Evolutionary conservation across 2,888 invertebrate species (phyloP), one percentile per base, ranked within the genome.

Genomic region (Teleogryllus oceanicus): DNA sequence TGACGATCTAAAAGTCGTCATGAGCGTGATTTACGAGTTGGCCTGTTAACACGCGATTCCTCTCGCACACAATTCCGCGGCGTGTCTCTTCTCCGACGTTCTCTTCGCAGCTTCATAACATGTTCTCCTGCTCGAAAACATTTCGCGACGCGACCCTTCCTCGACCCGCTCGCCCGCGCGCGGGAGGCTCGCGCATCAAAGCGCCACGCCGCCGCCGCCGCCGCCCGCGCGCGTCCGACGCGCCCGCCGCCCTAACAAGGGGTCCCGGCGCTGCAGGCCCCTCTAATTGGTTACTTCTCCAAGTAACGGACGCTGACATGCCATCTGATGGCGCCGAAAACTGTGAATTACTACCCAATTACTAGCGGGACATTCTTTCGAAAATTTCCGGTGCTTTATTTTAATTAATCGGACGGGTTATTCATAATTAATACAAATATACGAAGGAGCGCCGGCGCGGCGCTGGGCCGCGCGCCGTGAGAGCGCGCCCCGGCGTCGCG

Each of bases 341-440:
- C n/a, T 4, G 62, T 62, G 62, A 62, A 62, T 62, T 62, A 62
- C 62, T 62, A n/a, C 62, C 62, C 62, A 62, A 62, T 62, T 62
- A 62, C 62, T 62, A n/a, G 62, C 16, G 62, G 62, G n/a, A 62
- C 62, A 62, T 62, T 62, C 62, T 62, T 62, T 62, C 62, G 62
- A 62, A 62, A 62, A n/a, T 62, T n/a, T 62, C 62, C n/a, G n/a
- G 62, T 62, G n/a, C 62, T 62, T 62, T 62, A 8, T 62, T 62
- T 62, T 62, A 62, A 62, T 62, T 62, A 62, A 62, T 62, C 62
- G 62, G 16, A 18, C 62, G 62, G n/a, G n/a, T 18, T 62, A 62
- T 62, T 62, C 62, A 62, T 62, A 62, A 62, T 62, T 62, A 62
- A 62, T 62, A 62, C 62, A 62, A 62, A 62, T 37, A 37, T 8